Evolutionary conservation across 2,113 vertebrate species (phyloP), one percentile per base, ranked within the genome.

Genomic region (Athene cunicularia): DNA sequence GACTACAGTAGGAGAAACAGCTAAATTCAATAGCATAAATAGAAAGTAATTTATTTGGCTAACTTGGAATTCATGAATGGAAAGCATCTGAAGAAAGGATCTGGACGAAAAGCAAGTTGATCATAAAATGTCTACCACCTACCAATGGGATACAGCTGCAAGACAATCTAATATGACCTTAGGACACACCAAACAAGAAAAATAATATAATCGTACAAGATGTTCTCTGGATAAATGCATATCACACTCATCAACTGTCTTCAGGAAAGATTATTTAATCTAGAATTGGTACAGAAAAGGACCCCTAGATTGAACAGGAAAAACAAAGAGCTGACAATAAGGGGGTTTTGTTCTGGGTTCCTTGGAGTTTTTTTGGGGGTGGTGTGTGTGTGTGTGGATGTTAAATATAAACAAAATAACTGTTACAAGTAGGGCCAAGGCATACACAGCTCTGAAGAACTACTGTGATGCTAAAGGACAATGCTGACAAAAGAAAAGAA

Each of bases 361-460:
- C 6, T 59, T 37, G 22, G 4, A 8, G 7, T 27, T 53, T 53
- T 62, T 32, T 88, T 75, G 18, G 7, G 22, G 8, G 37, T 5
- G 12, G 6, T 2, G 14, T 5, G 9, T 4, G 17, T 21, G n/a
- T 45, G 16, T 22, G 35, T 19, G 7, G 4, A 1, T 20, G 9
- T 37, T 47, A 89, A 70, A 90, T 60, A 33, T 62, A 73, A 80
- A 32, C 8, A 64, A 64, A 67, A 55, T 4, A 28, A 64, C 37
- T 37, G 9, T 32, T 63, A 56, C 11, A 76, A 47, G 12, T 6
- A 86, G 7, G 55, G 35, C 14, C 45, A 70, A 92, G 16, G 8
- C 5, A 43, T 30, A 50, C 6, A 32, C 12, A 49, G 18, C 21
- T 73, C 63, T 64, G 41, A 72, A 71, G 41, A 90, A 35, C 7